A percentile compares a stretch with the other conserved stretches of the same genome.
Evolutionary conservation across 2,888 invertebrate genomes (phyloP).

Genomic region (Nipponacmea schrenckii): DNA sequence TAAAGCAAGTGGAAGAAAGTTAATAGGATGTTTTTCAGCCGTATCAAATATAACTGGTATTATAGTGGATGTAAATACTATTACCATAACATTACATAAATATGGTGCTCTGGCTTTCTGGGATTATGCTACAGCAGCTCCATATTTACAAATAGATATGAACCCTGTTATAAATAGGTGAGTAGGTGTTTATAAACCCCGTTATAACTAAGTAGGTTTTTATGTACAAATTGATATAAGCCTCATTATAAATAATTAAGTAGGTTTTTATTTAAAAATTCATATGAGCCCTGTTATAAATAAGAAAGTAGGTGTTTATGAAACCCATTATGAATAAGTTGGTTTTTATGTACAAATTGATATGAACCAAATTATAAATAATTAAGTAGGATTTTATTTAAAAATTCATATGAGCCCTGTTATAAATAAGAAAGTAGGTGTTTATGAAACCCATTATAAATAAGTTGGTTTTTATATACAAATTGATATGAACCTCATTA

Average conservation of each 20-base stretch:
- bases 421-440: constrained; percentile 72
- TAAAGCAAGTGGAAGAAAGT: constrained; percentile 71
- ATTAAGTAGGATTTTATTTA: constrained; percentile 78
- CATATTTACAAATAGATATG: constrained; percentile 84
- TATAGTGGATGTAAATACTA: constrained; percentile 83
- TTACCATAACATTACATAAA: constrained; percentile 83
- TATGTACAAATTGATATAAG: too few species aligned
- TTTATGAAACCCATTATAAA: background rate
- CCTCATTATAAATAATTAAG: background rate
- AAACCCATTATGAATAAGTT: too few species aligned
- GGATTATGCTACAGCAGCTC: constrained; percentile 88
- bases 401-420: constrained; percentile 87
- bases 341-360: too few species aligned
- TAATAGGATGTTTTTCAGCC: constrained; percentile 87
- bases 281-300: too few species aligned
- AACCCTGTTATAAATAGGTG: constrained; percentile 81
- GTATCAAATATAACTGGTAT: constrained; percentile 91
- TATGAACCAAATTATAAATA: too few species aligned
- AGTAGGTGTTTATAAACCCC: constrained; percentile 1
- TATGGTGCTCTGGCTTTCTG: constrained; percentile 87
- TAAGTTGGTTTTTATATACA: constrained; percentile 79
- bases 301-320: background rate
- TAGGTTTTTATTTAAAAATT: background rate
- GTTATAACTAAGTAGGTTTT: background rate
- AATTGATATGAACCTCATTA: constrained; percentile 86